These are phyloP conservation scores for Melozone crissalis DNA, from an alignment of 2,113 vertebrate species.

Conservation along the genomic window DNA sequence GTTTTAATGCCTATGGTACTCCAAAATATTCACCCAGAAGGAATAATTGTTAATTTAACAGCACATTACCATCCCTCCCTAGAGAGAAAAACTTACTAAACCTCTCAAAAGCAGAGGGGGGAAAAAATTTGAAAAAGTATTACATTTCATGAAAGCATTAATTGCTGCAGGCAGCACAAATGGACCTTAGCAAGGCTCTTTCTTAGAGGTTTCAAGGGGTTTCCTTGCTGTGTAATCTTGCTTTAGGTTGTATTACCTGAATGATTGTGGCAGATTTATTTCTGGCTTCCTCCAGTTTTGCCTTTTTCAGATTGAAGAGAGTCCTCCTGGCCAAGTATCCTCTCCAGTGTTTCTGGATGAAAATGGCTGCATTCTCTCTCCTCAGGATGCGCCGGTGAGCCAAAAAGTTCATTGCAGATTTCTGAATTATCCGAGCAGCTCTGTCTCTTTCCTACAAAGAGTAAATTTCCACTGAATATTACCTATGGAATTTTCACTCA, in stretches of 20 bases:
- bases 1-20: neutral
- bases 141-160: neutral
- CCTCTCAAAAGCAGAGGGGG: fast-evolving
- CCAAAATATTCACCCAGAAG: neutral
- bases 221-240: neutral
- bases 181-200: neutral
- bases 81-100: neutral
- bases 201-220: neutral
- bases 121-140: neutral
- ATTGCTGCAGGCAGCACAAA: neutral
- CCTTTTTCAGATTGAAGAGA: conserved; percentile 66
- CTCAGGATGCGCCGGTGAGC: conserved; percentile 49
- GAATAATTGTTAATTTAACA: neutral
- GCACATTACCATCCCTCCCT: neutral
- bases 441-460: conserved; percentile 77
- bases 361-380: conserved; percentile 65
- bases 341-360: conserved; percentile 86
- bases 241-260: conserved; percentile 76
- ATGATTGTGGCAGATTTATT: conserved; percentile 78
- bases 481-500: neutral
- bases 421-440: conserved; percentile 83
- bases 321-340: conserved; percentile 65
- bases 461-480: neutral
- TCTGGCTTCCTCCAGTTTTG: conserved; percentile 64
- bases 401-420: conserved; percentile 72